These are phyloP conservation scores for Thereuonema tuberculata DNA, from an alignment of 1,140 invertebrate species.

Conservation along the genomic window DNA sequence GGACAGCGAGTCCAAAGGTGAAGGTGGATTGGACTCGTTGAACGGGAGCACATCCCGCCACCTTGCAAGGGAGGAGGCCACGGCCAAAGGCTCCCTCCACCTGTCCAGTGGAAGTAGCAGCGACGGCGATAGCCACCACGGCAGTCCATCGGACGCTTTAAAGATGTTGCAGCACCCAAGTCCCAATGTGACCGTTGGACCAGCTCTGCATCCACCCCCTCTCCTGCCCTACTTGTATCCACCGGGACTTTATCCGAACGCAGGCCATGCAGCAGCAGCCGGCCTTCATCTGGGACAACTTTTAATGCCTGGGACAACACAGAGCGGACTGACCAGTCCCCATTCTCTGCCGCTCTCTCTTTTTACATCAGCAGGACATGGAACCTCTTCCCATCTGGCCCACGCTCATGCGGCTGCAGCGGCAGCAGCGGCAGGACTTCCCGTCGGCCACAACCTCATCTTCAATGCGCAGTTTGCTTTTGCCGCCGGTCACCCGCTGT, in stretches of 20 bases:
- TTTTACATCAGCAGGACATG: constrained; percentile 16
- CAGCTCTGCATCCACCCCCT: constrained; percentile 62
- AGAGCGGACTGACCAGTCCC: constrained; percentile 24
- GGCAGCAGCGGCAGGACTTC: constrained; percentile 19
- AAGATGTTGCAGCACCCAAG: constrained; percentile 10
- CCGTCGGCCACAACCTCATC: constrained; percentile 53
- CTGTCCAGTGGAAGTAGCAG: constrained; percentile 16
- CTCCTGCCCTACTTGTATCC: constrained; percentile 76
- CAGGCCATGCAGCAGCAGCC: constrained; percentile 12
- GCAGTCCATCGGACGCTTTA: constrained; percentile 11
- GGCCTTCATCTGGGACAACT: constrained; percentile 36
- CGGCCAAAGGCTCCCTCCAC: constrained; percentile 1
- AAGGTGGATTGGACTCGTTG: not conserved
- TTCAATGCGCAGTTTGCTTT: constrained; percentile 67
- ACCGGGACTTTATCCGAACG: constrained; percentile 54
- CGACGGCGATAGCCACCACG: constrained; percentile 23
- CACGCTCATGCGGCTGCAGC: constrained; percentile 31
- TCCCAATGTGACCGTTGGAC: constrained; percentile 44
- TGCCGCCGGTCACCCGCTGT: constrained; percentile 61
- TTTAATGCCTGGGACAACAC: constrained; percentile 41
- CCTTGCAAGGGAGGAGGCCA: constrained; percentile 5
- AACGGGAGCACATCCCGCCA: not conserved
- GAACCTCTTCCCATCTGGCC: constrained; percentile 14
- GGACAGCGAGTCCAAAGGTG: constrained; percentile 22
- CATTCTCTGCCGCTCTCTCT: constrained; percentile 18